Conservation (phyloP, 2,888 invertebrate genomes). For the Cheilosia grossa region DNA sequence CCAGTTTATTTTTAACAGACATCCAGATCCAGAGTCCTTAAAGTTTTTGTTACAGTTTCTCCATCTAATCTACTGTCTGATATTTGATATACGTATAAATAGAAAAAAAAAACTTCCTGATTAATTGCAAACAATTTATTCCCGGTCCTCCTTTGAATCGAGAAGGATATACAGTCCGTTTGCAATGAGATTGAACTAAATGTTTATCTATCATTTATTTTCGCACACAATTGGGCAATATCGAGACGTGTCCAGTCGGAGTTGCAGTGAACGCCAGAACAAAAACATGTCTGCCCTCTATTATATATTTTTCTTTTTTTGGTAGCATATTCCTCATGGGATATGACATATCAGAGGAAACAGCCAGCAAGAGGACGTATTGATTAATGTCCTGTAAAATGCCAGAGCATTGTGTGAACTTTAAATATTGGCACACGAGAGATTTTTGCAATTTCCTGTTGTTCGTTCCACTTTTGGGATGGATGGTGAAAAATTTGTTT, state of each 20-base stretch:
- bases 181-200: conserved; percentile 53
- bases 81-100: conserved; percentile 25
- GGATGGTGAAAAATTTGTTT: conserved; percentile 33
- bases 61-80: conserved; percentile 23
- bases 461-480: conserved; percentile 17
- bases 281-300: conserved; percentile 64
- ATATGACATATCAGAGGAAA: conserved; percentile 16
- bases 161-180: conserved; percentile 47
- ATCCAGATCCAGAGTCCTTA: not conserved
- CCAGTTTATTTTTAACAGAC: conserved; percentile 39
- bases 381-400: conserved; percentile 66
- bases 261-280: conserved; percentile 9
- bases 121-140: conserved; percentile 68
- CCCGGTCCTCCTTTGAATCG: conserved; percentile 29
- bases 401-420: conserved; percentile 59
- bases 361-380: conserved; percentile 39
- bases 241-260: conserved; percentile 24
- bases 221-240: conserved; percentile 35
- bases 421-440: conserved; percentile 65
- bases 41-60: conserved; percentile 19
- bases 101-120: conserved; percentile 43
- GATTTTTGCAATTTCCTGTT: conserved; percentile 32
- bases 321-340: not conserved
- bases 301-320: not conserved
- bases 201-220: conserved; percentile 70